A percentile compares a stretch with the other conserved stretches of the same genome.
These are phyloP conservation scores for Drosophila barbarae DNA, from an alignment of 2,888 invertebrate genomes.

Conservation along the genomic window DNA sequence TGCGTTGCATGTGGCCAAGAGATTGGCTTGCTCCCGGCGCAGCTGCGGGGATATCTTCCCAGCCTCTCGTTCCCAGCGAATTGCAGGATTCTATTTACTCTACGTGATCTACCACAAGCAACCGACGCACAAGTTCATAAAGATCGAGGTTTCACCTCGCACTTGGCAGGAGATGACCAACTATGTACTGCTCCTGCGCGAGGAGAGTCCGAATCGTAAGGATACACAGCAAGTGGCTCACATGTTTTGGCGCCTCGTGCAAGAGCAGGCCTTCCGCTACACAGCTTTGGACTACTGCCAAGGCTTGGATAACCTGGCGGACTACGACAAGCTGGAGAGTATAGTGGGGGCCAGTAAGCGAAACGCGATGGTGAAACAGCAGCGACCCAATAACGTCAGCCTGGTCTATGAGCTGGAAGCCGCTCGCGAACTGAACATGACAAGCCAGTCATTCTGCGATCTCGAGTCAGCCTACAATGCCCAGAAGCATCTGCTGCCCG, in stretches of 20 bases:
- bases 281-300: constrained; percentile 66
- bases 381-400: constrained; percentile 21
- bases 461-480: constrained; percentile 72
- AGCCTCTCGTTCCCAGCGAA: constrained; percentile 47
- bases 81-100: constrained; percentile 71
- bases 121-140: constrained; percentile 71
- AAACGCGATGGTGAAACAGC: constrained; percentile 42
- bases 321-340: constrained; percentile 64
- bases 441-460: constrained; percentile 51
- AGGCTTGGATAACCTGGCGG: constrained; percentile 68
- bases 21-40: constrained; percentile 56
- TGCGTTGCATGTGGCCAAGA: constrained; percentile 65
- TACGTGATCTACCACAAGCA: constrained; percentile 76
- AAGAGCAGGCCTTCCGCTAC: constrained; percentile 65
- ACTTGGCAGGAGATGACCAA: constrained; percentile 62
- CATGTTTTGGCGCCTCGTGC: constrained; percentile 63
- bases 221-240: constrained; percentile 60
- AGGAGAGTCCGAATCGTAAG: constrained; percentile 2
- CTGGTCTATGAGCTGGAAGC: constrained; percentile 57
- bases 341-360: constrained; percentile 18
- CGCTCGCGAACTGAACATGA: constrained; percentile 34
- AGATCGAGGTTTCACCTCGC: constrained; percentile 62
- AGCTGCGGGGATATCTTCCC: constrained; percentile 38
- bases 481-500: constrained; percentile 59
- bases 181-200: constrained; percentile 49